These are phyloP conservation scores for Halcyon senegalensis DNA, from an alignment of 2,113 vertebrate genomes.

Conservation along the genomic window DNA sequence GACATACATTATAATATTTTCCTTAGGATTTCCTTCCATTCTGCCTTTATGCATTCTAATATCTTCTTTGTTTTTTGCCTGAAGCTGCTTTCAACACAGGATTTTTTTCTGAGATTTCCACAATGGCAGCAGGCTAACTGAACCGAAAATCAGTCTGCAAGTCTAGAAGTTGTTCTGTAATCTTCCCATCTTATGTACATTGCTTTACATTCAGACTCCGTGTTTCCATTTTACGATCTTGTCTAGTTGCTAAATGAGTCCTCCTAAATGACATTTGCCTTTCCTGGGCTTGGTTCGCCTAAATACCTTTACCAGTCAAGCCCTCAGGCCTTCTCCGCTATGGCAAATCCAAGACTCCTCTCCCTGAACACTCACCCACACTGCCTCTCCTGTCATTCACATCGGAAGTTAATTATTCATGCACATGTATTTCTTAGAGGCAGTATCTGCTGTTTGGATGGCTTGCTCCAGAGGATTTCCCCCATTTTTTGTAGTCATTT, in stretches of 20 bases:
- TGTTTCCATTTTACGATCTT: not conserved
- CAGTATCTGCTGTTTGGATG: not conserved
- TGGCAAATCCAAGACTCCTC: not conserved
- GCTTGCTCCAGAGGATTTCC: not conserved
- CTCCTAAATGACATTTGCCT: not conserved
- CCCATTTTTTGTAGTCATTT: not conserved
- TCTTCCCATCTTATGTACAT: not conserved
- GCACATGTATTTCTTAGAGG: not conserved
- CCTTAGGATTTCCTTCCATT: not conserved
- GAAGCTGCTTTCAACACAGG: not conserved
- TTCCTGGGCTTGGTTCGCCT: not conserved
- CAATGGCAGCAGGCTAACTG: not conserved
- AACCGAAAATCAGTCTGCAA: not conserved
- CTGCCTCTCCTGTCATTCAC: not conserved
- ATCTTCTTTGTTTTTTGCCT: not conserved
- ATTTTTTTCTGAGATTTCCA: not conserved
- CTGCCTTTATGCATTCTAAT: not conserved
- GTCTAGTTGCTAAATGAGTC: not conserved
- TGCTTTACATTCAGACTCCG: not conserved
- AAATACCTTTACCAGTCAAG: not conserved
- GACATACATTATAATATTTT: not conserved
- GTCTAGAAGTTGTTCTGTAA: not conserved
- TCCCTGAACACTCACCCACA: not conserved
- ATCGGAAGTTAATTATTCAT: not conserved
- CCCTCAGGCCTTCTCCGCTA: not conserved